Evolutionary conservation across 2,113 vertebrate genomes (phyloP), one percentile per base, ranked within the genome.

Genomic region (Corythaeola cristata): DNA sequence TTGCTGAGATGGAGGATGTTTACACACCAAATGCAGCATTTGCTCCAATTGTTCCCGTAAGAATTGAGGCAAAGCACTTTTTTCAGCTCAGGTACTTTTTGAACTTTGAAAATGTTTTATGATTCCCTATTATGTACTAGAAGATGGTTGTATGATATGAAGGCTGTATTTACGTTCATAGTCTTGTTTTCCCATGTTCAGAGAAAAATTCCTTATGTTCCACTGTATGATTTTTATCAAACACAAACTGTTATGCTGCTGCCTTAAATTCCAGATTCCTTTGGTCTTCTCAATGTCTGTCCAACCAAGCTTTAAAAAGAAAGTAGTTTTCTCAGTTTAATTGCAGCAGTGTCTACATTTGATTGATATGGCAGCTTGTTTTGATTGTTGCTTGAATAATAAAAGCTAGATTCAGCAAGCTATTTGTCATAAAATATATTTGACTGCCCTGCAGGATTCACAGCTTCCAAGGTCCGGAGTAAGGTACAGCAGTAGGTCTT

Each of bases 41-140:
- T 64, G 63, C 77, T 88, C 80, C 58, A 45, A 50, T 62, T 83
- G 80, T 56, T 92, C 79, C 71, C n/a, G 0, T 12, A 44, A 72
- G 86, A 77, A 77, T 24, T 86, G 72, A 85, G n/a, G 76, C 62
- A 88, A 94, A 94, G 50, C 80, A 22, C 32, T 89, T 90, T 89
- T 85, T 86, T 64, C 86, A 79, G 18, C 32, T 73, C 41, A 66
- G 88, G 62, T 50, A 60, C 27, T 90, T 90, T 69, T 8, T 80
- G 45, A 81, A 83, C 86, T 92, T 95, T 74, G 58, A 69, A 94
- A 79, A 79, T 63, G 53, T 76, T 90, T 71, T 58, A 56, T 79
- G 72, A 24, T 45, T 92, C 79, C 64, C 84, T 35, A 17, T 33
- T 56, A 89, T 44, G 72, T 75, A 18, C 80, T 76, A 50, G 68